Conservation (phyloP, 2,113 vertebrate genomes). For the Hiodon tergisus region DNA sequence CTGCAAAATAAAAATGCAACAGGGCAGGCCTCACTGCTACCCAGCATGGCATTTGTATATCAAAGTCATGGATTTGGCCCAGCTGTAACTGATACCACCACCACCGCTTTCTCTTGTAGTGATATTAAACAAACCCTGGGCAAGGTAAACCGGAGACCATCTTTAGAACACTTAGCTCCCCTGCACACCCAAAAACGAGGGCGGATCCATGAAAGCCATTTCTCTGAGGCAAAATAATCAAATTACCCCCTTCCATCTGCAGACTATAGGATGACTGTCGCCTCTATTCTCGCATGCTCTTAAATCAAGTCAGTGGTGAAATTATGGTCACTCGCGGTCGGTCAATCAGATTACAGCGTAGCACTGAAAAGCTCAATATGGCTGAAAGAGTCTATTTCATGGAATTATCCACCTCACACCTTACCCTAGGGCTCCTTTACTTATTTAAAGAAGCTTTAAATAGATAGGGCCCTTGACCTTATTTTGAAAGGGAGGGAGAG, state of each 20-base stretch:
- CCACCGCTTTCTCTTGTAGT: not conserved
- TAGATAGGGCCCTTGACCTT: not conserved
- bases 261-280: conserved; percentile 53
- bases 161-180: not conserved
- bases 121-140: not conserved
- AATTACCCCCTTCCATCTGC: conserved; percentile 51
- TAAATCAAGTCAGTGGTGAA: conserved; percentile 64
- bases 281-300: conserved; percentile 58
- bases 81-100: too few species aligned
- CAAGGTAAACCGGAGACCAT: not conserved
- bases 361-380: conserved; percentile 53
- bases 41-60: not conserved
- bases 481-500: conserved; percentile 7
- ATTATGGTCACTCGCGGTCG: conserved; percentile 58
- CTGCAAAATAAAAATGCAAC: not conserved
- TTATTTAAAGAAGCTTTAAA: conserved; percentile 26
- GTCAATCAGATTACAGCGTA: conserved; percentile 58
- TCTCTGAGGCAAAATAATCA: conserved; percentile 46
- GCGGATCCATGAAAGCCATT: conserved; percentile 27
- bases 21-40: too few species aligned
- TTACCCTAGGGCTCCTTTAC: conserved; percentile 26
- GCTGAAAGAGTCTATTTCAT: conserved; percentile 50
- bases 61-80: not conserved
- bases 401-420: conserved; percentile 42
- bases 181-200: conserved; percentile 21